Evolutionary conservation across 2,113 vertebrate genomes (phyloP), one percentile per base, ranked within the genome.

Genomic region (Chitala chitala): DNA sequence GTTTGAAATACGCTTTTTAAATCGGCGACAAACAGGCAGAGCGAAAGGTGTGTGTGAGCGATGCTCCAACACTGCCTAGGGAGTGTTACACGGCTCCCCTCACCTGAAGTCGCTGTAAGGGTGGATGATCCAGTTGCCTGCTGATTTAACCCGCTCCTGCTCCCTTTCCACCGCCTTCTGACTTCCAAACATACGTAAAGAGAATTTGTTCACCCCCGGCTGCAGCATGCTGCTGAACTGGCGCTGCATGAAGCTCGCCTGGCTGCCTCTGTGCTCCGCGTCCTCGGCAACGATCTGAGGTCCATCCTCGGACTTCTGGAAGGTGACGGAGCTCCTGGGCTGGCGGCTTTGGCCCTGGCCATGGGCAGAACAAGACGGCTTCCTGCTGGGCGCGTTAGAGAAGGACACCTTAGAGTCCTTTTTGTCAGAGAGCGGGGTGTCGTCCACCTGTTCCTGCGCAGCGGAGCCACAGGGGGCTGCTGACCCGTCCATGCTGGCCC

Each of bases 181-280:
- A 78, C 95, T 98, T 51, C 96, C 96, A 83, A 96, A 98, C 96
- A 98, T 96, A 87, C 96, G 95, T 87, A 98, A 89, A 79, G 95
- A 98, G 94, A 98, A 98, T 93, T 98, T 98, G 89, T 97, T 98
- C 84, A 98, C 95, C 84, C 96, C 96, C 5, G 96, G 96, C 86
- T 97, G 95, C 81, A 98, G 91, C 92, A 98, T 96, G 65, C 92
- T 93, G 75, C 94, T 91, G 77, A 98, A 93, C 87, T 98, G 96
- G 75, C 95, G 91, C 89, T 98, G 96, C 95, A 98, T 91, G 91
- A 98, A 98, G 86, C 84, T 91, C 79, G 91, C 89, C 87, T 97
- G 94, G 87, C 92, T 92, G 69, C 91, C 94, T 71, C 79, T 84
- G 46, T 87, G 79, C 77, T 94, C 94, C 2, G 82, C 84, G 17